Evolutionary conservation across 2,797 vertebrate species (phyloP).

Genomic region (Myripristis jacobus): DNA sequence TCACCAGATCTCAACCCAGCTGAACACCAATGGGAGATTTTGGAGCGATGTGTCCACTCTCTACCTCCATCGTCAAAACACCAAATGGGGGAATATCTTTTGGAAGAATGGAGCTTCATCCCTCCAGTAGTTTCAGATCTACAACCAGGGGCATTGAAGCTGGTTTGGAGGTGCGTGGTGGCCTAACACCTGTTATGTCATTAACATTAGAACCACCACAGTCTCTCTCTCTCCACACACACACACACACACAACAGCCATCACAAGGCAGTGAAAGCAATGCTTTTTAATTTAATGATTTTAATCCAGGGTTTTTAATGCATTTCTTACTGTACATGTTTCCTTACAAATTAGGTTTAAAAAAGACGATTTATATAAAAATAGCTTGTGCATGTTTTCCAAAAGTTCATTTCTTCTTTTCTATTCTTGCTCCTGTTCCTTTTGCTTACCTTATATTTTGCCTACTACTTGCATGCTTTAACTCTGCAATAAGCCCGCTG

Average conservation of each 20-base stretch:
- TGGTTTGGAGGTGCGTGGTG: too few relatives aligned
- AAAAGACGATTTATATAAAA: slow-evolving; percentile 52
- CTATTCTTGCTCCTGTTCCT: neutral
- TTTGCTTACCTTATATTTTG: slow-evolving; percentile 6
- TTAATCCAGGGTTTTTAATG: slow-evolving; percentile 16
- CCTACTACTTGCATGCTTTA: neutral
- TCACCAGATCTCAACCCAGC: too few relatives aligned
- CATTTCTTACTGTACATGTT: slow-evolving; percentile 19
- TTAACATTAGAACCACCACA: too few relatives aligned
- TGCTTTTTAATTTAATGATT: slow-evolving; percentile 45
- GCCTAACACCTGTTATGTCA: too few relatives aligned
- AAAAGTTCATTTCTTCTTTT: neutral
- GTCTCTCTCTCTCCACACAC: too few relatives aligned
- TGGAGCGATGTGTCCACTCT: too few relatives aligned
- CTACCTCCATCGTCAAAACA: too few relatives aligned
- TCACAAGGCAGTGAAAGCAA: slow-evolving; percentile 12
- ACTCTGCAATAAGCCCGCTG: slow-evolving; percentile 14
- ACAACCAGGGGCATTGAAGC: too few relatives aligned
- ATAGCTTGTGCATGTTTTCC: slow-evolving; percentile 53
- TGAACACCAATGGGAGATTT: too few relatives aligned
- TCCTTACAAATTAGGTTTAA: slow-evolving; percentile 43
- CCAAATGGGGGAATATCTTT: too few relatives aligned
- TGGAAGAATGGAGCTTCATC: too few relatives aligned
- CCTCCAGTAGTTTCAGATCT: too few relatives aligned
- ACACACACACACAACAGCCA: neutral